A percentile compares a stretch with the other conserved stretches of the same genome.
Evolutionary conservation across 2,888 invertebrate species (phyloP).

Genomic region (Mongoloraphidia duomilia): DNA sequence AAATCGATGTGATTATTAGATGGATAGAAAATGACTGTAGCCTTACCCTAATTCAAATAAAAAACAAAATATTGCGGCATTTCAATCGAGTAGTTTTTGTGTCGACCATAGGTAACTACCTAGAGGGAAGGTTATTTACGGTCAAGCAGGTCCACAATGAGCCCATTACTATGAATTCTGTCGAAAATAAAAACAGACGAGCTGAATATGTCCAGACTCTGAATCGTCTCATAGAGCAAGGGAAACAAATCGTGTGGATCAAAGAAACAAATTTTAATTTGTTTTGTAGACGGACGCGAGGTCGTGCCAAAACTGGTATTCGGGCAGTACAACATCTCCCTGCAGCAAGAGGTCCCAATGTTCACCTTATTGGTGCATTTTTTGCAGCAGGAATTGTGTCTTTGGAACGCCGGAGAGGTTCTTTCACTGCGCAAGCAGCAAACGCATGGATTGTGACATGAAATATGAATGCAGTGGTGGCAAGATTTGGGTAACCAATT

Average conservation of each 20-base stretch:
- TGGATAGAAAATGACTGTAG: background rate
- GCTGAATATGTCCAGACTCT: slow-evolving; percentile 7
- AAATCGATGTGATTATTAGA: background rate
- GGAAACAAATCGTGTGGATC: slow-evolving; percentile 11
- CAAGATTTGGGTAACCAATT: slow-evolving; percentile 8
- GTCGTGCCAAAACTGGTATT: slow-evolving; percentile 7
- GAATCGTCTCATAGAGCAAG: slow-evolving; percentile 6
- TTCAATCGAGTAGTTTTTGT: background rate
- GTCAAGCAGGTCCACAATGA: background rate
- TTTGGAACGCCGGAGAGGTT: slow-evolving; percentile 12
- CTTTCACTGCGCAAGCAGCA: slow-evolving; percentile 9
- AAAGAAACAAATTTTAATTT: slow-evolving; percentile 11
- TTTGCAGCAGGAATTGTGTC: slow-evolving; percentile 10
- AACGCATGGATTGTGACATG: slow-evolving; percentile 9
- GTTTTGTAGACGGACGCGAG: slow-evolving; percentile 10
- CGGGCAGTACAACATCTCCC: slow-evolving; percentile 12
- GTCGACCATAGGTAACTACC: background rate
- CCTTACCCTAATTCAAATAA: background rate
- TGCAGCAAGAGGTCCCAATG: slow-evolving; percentile 10
- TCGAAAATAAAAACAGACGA: no score
- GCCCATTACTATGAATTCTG: background rate
- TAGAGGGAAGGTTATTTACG: background rate
- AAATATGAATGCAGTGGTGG: slow-evolving; percentile 6
- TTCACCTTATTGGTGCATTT: slow-evolving; percentile 11
- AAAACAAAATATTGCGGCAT: background rate